These are phyloP conservation scores for Himantopus leucocephalus DNA, from an alignment of 2,113 vertebrate genomes.

Conservation along the genomic window DNA sequence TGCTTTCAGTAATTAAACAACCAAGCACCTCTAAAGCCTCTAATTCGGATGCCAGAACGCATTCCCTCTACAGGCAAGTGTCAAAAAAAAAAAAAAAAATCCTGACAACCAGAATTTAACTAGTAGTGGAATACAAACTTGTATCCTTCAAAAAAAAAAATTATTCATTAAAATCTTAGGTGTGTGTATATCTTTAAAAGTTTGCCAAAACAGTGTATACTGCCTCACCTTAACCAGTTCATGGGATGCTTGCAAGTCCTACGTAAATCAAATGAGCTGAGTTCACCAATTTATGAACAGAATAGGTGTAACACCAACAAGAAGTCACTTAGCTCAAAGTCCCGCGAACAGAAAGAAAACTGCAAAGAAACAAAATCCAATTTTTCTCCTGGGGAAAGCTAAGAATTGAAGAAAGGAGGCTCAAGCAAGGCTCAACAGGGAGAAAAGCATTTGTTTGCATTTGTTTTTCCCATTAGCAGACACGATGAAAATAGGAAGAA, in stretches of 20 bases:
- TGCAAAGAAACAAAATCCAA: neutral
- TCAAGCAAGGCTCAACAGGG: neutral
- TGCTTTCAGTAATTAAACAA: constrained; percentile 27
- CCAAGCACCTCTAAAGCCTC: neutral
- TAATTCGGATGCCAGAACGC: neutral
- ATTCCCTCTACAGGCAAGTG: neutral
- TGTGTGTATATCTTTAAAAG: neutral
- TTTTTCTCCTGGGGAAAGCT: neutral
- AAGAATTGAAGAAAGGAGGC: neutral
- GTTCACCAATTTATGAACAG: neutral
- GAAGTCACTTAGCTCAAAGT: neutral
- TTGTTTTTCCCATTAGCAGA: neutral
- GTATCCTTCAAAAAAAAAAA: neutral
- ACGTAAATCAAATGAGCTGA: accelerated
- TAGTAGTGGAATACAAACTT: neutral
- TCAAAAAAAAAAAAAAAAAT: neutral
- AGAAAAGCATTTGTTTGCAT: neutral
- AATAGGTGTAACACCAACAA: neutral
- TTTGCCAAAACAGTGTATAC: neutral
- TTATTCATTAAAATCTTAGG: neutral
- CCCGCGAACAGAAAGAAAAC: neutral
- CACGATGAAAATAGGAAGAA: neutral
- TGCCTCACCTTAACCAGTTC: neutral
- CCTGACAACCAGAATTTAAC: neutral
- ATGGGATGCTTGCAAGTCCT: neutral